Evolutionary conservation across 2,888 invertebrate genomes (phyloP).

Genomic region (Xanthostigma xanthostigma): DNA sequence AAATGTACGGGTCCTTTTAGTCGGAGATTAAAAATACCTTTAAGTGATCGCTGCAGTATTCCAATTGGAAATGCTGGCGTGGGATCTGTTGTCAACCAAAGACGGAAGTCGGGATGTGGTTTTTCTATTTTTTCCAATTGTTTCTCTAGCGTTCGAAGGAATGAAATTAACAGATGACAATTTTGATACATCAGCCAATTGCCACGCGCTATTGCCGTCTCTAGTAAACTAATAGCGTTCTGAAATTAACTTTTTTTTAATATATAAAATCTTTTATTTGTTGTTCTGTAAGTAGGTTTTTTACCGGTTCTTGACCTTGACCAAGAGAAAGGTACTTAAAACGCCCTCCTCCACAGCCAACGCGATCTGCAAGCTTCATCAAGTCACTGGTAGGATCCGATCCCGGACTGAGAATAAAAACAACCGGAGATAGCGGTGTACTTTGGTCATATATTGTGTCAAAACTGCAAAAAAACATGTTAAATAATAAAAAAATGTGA

Average conservation of each 20-base stretch:
- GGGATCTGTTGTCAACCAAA: conserved; percentile 89
- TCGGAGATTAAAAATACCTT: conserved; percentile 37
- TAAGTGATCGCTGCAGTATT: conserved; percentile 69
- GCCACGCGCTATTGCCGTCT: conserved; percentile 56
- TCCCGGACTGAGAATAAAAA: conserved; percentile 87
- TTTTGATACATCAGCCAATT: conserved; percentile 90
- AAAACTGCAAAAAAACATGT: conserved; percentile 37
- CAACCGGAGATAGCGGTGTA: conserved; percentile 67
- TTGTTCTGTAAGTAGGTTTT: conserved; percentile 14
- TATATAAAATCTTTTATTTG: conserved; percentile 4
- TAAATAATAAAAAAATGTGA: neutral
- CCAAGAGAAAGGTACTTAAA: conserved; percentile 83
- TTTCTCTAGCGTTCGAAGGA: conserved; percentile 70
- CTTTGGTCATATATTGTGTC: conserved; percentile 77
- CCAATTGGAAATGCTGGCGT: conserved; percentile 79
- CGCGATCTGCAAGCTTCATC: conserved; percentile 61
- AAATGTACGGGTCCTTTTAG: neutral
- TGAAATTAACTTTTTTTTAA: conserved; percentile 21
- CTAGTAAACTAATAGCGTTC: conserved; percentile 54
- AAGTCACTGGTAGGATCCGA: conserved; percentile 83
- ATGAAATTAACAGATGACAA: conserved; percentile 70
- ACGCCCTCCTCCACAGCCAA: conserved; percentile 50
- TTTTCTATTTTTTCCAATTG: conserved; percentile 60
- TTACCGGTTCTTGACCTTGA: conserved; percentile 80
- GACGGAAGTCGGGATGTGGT: conserved; percentile 79